A percentile compares a stretch with the other conserved stretches of the same genome.
Evolutionary conservation across 2,797 vertebrate species (phyloP).

Genomic region (Onychomys leucogaster): DNA sequence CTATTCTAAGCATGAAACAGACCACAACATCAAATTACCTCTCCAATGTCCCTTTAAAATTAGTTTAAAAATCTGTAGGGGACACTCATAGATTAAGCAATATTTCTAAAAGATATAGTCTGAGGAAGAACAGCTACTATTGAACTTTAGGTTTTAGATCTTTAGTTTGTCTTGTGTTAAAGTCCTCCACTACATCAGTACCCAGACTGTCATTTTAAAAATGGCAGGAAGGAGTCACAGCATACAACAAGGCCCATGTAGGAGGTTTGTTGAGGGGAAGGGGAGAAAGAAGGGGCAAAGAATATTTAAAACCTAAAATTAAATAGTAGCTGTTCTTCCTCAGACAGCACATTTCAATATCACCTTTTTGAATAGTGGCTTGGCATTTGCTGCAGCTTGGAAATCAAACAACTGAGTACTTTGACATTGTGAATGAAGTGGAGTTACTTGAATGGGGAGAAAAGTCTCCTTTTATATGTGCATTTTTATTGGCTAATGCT

Average conservation of each 20-base stretch:
- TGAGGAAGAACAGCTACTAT: not conserved
- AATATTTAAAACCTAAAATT: no score
- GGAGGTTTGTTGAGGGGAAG: no score
- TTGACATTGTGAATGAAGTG: conserved; percentile 36
- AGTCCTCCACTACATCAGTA: not conserved
- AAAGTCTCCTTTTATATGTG: conserved; percentile 24
- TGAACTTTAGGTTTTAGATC: conserved; percentile 45
- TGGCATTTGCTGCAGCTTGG: conserved; percentile 41
- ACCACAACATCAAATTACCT: not conserved
- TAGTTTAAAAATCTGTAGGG: not conserved
- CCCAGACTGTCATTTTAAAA: not conserved
- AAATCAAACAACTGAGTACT: conserved; percentile 21
- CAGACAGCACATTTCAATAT: conserved; percentile 4
- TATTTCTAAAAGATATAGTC: not conserved
- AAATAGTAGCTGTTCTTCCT: no score
- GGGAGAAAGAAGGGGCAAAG: no score
- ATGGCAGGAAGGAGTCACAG: no score
- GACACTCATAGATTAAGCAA: not conserved
- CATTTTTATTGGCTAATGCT: conserved; percentile 31
- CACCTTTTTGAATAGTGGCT: conserved; percentile 4
- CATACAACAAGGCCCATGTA: no score
- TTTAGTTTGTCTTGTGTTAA: conserved; percentile 48
- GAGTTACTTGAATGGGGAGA: not conserved
- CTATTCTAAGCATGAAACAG: conserved; percentile 3
- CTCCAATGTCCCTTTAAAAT: conserved; percentile 33